Percentiles rank a stretch among this genome's conserved stretches.
Evolutionary conservation across 1,140 invertebrate genomes (phyloP).

Genomic region (Drosophila mayri): DNA sequence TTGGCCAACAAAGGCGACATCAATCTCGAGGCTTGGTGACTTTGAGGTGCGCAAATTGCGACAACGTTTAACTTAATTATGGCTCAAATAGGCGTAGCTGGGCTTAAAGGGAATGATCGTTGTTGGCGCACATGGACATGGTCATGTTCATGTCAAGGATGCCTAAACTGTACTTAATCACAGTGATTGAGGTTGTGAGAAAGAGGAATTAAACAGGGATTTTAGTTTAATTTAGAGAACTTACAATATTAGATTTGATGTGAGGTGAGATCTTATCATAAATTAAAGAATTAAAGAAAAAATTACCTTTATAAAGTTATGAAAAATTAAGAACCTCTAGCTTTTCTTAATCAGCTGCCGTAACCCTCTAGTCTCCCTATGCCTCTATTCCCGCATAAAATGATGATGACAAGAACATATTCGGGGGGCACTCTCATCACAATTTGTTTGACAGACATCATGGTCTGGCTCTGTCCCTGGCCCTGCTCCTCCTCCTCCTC

Average conservation of each 20-base stretch:
- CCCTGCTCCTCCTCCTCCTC: not conserved
- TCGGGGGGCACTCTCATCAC: constrained; percentile 2
- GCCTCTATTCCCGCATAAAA: not conserved
- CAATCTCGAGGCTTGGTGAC: constrained; percentile 64
- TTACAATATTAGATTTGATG: not conserved
- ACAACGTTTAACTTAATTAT: constrained; percentile 84
- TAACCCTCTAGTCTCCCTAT: not conserved
- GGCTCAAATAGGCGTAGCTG: constrained; percentile 77
- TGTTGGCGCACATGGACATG: constrained; percentile 38
- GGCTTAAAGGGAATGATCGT: constrained; percentile 38
- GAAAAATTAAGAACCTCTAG: not conserved
- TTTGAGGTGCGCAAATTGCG: constrained; percentile 72
- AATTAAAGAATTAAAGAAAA: not conserved
- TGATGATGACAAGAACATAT: constrained; percentile 13
- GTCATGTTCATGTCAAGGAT: constrained; percentile 68
- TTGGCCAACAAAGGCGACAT: constrained; percentile 73
- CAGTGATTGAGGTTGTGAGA: constrained; percentile 38
- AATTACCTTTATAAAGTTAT: not conserved
- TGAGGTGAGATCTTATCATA: not conserved
- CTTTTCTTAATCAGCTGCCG: constrained; percentile 2
- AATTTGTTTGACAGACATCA: constrained; percentile 33
- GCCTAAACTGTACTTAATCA: constrained; percentile 49
- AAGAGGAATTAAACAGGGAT: constrained; percentile 19
- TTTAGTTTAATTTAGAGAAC: not conserved
- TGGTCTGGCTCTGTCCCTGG: constrained; percentile 10